phyloP scores from a whole-genome alignment of 2,797 vertebrate genomes.

The Siniperca undulata region DNA sequence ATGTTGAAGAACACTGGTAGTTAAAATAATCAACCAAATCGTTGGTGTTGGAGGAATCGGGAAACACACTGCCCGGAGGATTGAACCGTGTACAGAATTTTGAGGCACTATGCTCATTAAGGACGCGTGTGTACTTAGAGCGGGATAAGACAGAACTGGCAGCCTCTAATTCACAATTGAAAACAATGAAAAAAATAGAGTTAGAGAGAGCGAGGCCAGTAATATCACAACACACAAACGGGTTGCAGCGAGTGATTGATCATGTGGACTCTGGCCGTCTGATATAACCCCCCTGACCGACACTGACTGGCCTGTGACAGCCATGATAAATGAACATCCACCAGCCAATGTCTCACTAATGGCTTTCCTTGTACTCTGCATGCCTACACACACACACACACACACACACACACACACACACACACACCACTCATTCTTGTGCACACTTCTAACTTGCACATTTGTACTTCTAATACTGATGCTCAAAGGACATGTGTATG shows the following conservation, averaged over 20 bases:
- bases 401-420: not conserved
- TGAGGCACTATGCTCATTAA: too few relatives aligned
- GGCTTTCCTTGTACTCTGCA: conserved; percentile 44
- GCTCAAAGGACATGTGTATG: not conserved
- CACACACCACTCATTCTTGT: not conserved
- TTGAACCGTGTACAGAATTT: too few relatives aligned
- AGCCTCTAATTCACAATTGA: too few relatives aligned
- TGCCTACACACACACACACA: not conserved
- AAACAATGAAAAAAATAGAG: too few relatives aligned
- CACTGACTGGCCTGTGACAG: conserved; percentile 69
- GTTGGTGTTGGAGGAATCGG: too few relatives aligned
- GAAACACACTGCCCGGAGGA: too few relatives aligned
- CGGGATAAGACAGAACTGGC: too few relatives aligned
- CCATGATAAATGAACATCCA: conserved; percentile 74
- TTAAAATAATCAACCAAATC: too few relatives aligned
- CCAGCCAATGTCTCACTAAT: conserved; percentile 65
- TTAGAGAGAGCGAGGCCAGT: conserved; percentile 9
- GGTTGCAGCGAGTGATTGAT: conserved; percentile 65
- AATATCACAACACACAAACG: conserved; percentile 46
- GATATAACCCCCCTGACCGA: conserved; percentile 62
- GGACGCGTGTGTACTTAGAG: too few relatives aligned
- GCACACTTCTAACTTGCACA: not conserved
- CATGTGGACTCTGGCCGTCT: conserved; percentile 46
- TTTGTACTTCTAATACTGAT: conserved; percentile 7
- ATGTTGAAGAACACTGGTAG: too few relatives aligned